Evolutionary conservation across 2,888 invertebrate genomes (phyloP).

Genomic region (Iphiclides podalirius): DNA sequence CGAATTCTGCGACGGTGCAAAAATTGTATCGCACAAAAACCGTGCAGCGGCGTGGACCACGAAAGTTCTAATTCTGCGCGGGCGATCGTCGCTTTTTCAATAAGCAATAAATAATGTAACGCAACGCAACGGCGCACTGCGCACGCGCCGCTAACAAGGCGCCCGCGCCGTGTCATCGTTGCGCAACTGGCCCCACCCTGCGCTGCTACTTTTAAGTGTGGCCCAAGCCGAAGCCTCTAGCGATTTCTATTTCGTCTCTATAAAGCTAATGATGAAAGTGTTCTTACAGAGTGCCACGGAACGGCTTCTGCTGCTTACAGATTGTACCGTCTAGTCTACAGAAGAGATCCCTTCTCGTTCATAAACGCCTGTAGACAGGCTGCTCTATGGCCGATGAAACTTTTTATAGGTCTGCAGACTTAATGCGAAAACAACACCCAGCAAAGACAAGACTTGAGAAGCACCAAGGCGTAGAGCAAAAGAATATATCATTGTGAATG

Average conservation of each 20-base stretch:
- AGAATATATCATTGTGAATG: too few relatives aligned
- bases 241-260: too few relatives aligned
- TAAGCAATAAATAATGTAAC: conserved; percentile 76
- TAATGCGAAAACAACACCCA: too few relatives aligned
- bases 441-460: too few relatives aligned
- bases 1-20: conserved; percentile 28
- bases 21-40: conserved; percentile 43
- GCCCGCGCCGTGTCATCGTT: conserved; percentile 70
- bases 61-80: conserved; percentile 54
- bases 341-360: too few relatives aligned
- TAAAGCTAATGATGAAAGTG: too few relatives aligned
- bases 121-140: conserved; percentile 69
- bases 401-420: too few relatives aligned
- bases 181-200: conserved; percentile 75
- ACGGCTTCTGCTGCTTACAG: neutral
- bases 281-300: too few relatives aligned
- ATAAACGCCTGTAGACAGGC: too few relatives aligned
- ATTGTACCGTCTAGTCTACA: neutral
- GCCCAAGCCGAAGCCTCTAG: conserved; percentile 29
- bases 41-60: conserved; percentile 41
- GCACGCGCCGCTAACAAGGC: conserved; percentile 74
- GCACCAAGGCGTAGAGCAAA: too few relatives aligned
- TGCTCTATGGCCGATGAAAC: too few relatives aligned
- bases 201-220: conserved; percentile 47
- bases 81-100: conserved; percentile 73